These are phyloP conservation scores for Anodontia alba DNA, from an alignment of 2,888 invertebrate species.

Conservation along the genomic window DNA sequence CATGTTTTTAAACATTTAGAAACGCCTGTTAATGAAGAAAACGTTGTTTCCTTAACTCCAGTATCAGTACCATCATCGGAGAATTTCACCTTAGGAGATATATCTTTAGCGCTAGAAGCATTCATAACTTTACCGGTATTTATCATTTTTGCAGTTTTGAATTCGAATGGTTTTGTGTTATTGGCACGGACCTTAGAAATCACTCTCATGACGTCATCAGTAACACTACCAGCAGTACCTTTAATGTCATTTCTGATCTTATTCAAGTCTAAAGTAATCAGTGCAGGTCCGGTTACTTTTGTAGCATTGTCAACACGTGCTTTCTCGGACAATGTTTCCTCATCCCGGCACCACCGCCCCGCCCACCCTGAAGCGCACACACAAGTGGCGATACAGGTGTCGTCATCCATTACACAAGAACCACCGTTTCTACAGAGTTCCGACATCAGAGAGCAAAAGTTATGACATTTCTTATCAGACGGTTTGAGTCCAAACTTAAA, in stretches of 20 bases:
- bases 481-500: conserved; percentile 2
- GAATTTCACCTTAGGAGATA: neutral
- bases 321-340: neutral
- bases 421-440: conserved; percentile 57
- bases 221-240: neutral
- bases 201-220: neutral
- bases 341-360: conserved; percentile 54
- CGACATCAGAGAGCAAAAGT: conserved; percentile 46
- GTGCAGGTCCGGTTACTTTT: neutral
- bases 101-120: neutral
- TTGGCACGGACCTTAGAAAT: neutral
- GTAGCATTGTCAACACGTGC: neutral
- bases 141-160: neutral
- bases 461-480: conserved; percentile 37
- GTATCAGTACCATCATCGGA: neutral
- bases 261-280: neutral
- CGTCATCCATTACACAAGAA: conserved; percentile 53
- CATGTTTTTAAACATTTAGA: conserved; percentile 24
- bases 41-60: neutral
- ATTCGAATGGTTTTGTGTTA: neutral
- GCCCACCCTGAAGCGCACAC: conserved; percentile 55
- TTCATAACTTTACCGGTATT: neutral
- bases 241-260: neutral
- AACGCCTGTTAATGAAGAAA: neutral
- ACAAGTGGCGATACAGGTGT: conserved; percentile 59